These are phyloP conservation scores for Phymorhynchus buccinoides DNA, from an alignment of 1,140 invertebrate species.

Conservation along the genomic window DNA sequence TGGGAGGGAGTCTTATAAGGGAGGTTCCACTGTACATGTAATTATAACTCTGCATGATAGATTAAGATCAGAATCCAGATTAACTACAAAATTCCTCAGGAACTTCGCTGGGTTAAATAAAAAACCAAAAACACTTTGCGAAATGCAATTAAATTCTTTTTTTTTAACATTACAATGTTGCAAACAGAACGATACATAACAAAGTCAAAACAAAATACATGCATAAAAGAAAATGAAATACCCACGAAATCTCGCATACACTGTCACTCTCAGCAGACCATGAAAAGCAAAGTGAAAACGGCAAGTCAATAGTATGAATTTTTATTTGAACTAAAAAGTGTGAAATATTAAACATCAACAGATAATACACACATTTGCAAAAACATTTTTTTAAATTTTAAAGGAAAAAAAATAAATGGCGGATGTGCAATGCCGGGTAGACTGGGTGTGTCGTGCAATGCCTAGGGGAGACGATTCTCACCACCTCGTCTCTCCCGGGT, in stretches of 20 bases:
- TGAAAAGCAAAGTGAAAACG: too few relatives aligned
- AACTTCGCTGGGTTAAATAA: neutral
- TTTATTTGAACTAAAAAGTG: neutral
- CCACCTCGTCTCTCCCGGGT: neutral
- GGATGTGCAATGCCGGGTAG: constrained; percentile 24
- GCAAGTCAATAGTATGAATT: neutral
- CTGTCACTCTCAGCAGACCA: too few relatives aligned
- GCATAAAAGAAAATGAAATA: neutral
- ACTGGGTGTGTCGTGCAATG: constrained; percentile 27
- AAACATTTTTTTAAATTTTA: too few relatives aligned
- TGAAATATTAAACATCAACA: neutral
- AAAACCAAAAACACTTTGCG: too few relatives aligned
- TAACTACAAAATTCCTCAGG: neutral
- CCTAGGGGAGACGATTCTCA: constrained; percentile 35
- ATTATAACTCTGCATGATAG: neutral
- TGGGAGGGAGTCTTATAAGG: too few relatives aligned
- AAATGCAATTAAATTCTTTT: neutral
- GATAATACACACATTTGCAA: neutral
- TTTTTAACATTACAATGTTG: neutral
- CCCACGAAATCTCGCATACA: too few relatives aligned
- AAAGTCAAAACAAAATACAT: neutral
- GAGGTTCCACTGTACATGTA: too few relatives aligned
- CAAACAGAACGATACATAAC: neutral
- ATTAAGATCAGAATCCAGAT: neutral
- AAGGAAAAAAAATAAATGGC: neutral